Percentiles rank a stretch among this genome's conserved stretches.
phyloP scores from a whole-genome alignment of 2,113 vertebrate genomes.

The Nymphicus hollandicus region DNA sequence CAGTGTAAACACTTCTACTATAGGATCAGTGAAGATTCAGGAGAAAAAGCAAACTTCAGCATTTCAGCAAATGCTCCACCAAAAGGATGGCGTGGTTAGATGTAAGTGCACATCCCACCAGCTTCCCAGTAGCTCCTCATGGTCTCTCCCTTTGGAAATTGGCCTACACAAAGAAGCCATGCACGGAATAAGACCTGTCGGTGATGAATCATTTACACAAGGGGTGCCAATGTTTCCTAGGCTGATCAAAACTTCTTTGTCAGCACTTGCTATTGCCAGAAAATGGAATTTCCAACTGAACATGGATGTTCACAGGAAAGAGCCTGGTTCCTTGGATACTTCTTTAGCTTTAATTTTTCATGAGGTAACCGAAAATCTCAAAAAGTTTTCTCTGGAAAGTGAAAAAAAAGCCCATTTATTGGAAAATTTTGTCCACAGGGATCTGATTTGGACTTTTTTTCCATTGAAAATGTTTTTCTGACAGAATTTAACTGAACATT shows the following conservation, averaged over 20 bases:
- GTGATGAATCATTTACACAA: background rate
- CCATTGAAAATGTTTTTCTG: background rate
- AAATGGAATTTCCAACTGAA: background rate
- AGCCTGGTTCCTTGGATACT: background rate
- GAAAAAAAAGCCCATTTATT: background rate
- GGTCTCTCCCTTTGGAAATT: background rate
- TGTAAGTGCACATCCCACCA: rapidly evolving
- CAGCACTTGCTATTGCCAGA: background rate
- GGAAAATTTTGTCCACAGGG: background rate
- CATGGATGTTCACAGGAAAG: background rate
- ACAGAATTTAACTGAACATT: background rate
- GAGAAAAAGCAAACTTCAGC: background rate
- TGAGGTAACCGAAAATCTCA: background rate
- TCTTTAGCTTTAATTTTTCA: background rate
- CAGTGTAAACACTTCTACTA: background rate
- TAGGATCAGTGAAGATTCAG: background rate
- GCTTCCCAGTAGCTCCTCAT: background rate
- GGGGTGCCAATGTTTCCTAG: background rate
- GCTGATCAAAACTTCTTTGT: background rate
- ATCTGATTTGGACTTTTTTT: background rate
- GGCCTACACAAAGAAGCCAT: background rate
- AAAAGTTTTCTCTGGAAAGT: background rate
- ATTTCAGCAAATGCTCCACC: background rate
- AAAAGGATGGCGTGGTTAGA: rapidly evolving
- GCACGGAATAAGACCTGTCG: rapidly evolving